These are phyloP conservation scores for Alloplasta piceator DNA, from an alignment of 2,888 invertebrate species.

Conservation along the genomic window DNA sequence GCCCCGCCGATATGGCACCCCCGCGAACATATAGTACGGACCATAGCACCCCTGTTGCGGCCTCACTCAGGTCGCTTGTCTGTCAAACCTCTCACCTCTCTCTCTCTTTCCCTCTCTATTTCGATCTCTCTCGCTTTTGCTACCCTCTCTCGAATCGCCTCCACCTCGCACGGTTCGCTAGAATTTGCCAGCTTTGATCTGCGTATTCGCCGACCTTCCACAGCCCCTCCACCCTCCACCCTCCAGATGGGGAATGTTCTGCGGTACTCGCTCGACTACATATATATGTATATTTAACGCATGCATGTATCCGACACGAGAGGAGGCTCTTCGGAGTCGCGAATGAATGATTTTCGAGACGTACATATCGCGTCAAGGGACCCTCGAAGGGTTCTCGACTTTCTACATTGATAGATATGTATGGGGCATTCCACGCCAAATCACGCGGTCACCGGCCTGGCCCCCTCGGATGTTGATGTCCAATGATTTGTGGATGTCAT, in stretches of 20 bases:
- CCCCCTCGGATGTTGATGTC: too few relatives aligned
- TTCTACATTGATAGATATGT: too few relatives aligned
- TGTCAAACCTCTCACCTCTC: background rate
- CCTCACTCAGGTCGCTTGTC: background rate
- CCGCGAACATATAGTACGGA: constrained; percentile 67
- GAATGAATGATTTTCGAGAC: constrained; percentile 58
- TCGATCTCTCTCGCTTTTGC: constrained; percentile 41
- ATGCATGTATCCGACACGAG: constrained; percentile 12
- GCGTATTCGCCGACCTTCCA: constrained; percentile 70
- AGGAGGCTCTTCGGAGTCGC: constrained; percentile 49
- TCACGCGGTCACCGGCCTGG: too few relatives aligned
- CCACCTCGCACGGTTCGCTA: constrained; percentile 67
- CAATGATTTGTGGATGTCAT: too few relatives aligned
- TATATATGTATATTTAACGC: constrained; percentile 13
- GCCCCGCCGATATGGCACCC: constrained; percentile 82
- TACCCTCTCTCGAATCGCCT: constrained; percentile 60
- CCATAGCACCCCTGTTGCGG: constrained; percentile 48
- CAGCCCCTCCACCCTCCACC: constrained; percentile 54
- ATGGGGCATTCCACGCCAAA: too few relatives aligned
- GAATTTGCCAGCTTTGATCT: constrained; percentile 77
- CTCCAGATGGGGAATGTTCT: background rate
- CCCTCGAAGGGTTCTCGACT: constrained; percentile 34
- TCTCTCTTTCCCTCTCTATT: constrained; percentile 18
- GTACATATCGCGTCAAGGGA: constrained; percentile 46
- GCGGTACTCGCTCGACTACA: constrained; percentile 3